Conservation (phyloP, 2,113 vertebrate species). For the Rutilus rutilus region DNA sequence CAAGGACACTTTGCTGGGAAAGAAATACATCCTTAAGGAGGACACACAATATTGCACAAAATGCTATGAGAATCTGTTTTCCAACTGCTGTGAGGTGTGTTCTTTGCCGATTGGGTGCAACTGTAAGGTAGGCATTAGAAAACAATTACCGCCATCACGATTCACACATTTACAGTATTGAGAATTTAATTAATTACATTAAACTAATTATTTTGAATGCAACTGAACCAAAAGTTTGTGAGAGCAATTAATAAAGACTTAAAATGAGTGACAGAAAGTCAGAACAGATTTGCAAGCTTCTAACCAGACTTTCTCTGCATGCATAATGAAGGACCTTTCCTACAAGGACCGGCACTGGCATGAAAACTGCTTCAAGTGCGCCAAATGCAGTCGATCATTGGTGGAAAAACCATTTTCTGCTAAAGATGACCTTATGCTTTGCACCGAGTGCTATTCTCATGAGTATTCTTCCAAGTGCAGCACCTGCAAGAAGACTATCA, state of each 20-base stretch:
- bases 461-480: constrained; percentile 93
- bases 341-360: constrained; percentile 99
- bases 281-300: not conserved
- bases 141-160: not conserved
- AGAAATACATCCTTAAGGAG: constrained; percentile 87
- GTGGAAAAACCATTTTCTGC: constrained; percentile 94
- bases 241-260: not conserved
- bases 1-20: constrained; percentile 87
- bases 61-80: constrained; percentile 89
- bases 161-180: not conserved
- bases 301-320: constrained; percentile 1
- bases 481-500: constrained; percentile 93
- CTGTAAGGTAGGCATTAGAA: constrained; percentile 82
- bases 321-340: constrained; percentile 86
- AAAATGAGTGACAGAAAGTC: not conserved
- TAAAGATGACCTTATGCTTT: constrained; percentile 92
- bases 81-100: constrained; percentile 89
- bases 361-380: constrained; percentile 93
- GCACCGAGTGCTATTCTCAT: constrained; percentile 91
- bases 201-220: not conserved
- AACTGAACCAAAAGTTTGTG: not conserved
- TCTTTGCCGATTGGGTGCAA: constrained; percentile 84
- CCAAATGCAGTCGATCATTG: constrained; percentile 86
- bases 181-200: not conserved
- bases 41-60: constrained; percentile 87